phyloP scores from a whole-genome alignment of 2,113 vertebrate species.

The Copsychus sechellarum region DNA sequence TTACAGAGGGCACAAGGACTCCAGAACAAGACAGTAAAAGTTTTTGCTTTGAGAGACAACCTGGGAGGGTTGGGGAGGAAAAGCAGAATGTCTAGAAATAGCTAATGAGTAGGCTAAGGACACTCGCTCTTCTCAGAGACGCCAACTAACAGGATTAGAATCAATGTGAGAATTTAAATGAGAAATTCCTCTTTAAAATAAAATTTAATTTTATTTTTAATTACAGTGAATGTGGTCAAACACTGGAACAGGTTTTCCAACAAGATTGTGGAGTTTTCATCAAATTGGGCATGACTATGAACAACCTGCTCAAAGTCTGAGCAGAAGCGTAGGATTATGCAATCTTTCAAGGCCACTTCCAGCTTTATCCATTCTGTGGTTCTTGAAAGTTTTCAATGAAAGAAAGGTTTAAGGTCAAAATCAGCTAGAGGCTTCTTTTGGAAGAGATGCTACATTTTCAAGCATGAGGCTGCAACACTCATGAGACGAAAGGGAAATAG shows the following conservation, averaged over 20 bases:
- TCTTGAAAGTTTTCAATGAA: not conserved
- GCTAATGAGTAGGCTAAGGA: not conserved
- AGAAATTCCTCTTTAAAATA: not conserved
- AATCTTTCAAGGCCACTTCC: not conserved
- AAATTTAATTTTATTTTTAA: not conserved
- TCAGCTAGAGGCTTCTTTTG: not conserved
- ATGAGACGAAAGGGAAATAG: not conserved
- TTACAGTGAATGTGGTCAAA: not conserved
- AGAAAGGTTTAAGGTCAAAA: not conserved
- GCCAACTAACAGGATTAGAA: not conserved
- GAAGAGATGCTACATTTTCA: not conserved
- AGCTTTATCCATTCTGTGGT: not conserved
- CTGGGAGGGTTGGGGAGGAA: accelerated
- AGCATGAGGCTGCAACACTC: not conserved
- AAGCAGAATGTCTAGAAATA: not conserved
- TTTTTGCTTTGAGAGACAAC: not conserved
- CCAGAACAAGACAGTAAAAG: not conserved
- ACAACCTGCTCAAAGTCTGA: not conserved
- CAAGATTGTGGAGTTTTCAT: not conserved
- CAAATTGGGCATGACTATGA: not conserved
- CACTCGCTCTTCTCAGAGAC: not conserved
- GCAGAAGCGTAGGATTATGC: not conserved
- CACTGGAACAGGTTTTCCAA: not conserved
- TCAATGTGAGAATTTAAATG: not conserved
- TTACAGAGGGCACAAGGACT: not conserved